Evolutionary conservation across 2,797 vertebrate species (phyloP).

Genomic region (Sarcoramphus papa): DNA sequence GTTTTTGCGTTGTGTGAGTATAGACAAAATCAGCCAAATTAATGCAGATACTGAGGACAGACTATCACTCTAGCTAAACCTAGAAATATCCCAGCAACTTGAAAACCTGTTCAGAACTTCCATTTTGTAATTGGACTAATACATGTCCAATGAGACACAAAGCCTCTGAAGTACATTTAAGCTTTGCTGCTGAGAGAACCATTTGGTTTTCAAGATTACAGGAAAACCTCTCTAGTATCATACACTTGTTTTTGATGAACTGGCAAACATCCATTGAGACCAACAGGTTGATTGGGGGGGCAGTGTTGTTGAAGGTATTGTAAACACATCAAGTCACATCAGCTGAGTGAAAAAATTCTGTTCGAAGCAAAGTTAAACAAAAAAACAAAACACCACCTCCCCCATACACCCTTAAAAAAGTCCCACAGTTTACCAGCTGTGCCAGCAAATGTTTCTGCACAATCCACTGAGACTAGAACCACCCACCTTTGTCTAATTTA

Average conservation of each 20-base stretch:
- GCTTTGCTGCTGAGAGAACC: not conserved
- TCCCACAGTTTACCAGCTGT: not conserved
- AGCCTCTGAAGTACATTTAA: not conserved
- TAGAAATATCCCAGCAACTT: not conserved
- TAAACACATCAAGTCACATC: not conserved
- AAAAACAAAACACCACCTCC: accelerated
- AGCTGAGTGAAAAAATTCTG: not conserved
- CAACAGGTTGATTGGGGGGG: not conserved
- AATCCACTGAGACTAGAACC: not conserved
- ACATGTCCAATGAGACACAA: not conserved
- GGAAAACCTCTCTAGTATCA: not conserved
- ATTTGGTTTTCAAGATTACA: not conserved
- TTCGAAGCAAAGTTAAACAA: not conserved
- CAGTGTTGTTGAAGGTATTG: not conserved
- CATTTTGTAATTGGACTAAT: not conserved
- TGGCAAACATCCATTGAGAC: not conserved
- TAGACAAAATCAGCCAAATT: not conserved
- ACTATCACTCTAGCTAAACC: not conserved
- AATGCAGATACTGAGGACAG: not conserved
- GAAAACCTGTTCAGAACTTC: not conserved
- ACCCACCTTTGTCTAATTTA: not conserved
- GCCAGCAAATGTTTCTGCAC: not conserved
- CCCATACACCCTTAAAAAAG: not conserved
- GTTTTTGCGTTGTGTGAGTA: not conserved
- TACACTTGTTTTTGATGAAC: not conserved